Base-by-base conservation (phyloP, 2,113 vertebrate genomes). In the Eurystomus gularis region DNA sequence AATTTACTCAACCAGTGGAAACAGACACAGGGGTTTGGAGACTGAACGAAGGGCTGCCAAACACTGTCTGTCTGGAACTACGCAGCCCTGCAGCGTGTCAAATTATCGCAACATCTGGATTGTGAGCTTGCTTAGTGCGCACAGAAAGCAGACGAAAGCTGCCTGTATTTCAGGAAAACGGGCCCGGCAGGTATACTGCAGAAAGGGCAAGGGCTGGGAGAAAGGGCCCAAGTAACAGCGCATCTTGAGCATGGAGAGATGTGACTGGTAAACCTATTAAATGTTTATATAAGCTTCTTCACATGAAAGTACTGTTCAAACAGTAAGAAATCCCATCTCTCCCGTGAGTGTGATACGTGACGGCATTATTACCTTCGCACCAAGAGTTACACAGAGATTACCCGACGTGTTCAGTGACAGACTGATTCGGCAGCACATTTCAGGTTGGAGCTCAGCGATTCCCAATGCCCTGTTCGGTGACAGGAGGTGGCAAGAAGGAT, bases 351-450 rank as follows among this genome's bases (percentile, higher is more conserved):
- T 35, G 21, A 58, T 6, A 11, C 13, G 3, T 11, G 19, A 16
- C 17, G 72, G 61, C 13, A 4, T 49, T 15, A 57, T 16, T 11
- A 42, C 37, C 66, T 46, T 51, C 54, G 29, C 44, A 37, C 18
- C 23, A 28, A 24, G 24, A 51, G 55, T 48, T 39, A 26, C 31
- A 4, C 5, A 20, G 37, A 76, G 61, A 70, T 82, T 52, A 54
- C 61, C n/a, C 35, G 62, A 26, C 44, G 17, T 61, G 14, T 28
- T 64, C 66, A 65, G 42, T 0, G 11, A 46, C 75, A 72, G 68
- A 1, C 24, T 28, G 58, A 68, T 46, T 65, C 58, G 3, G 46
- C 3, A 24, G 31, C 2, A 0, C 12, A 57, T 16, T 37, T 64
- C 18, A 55, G n/a, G 42, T 17, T 23, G 35, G 64, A 57, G 70